Evolutionary conservation across 2,888 invertebrate species (phyloP).

Genomic region (Drosophila mimica): DNA sequence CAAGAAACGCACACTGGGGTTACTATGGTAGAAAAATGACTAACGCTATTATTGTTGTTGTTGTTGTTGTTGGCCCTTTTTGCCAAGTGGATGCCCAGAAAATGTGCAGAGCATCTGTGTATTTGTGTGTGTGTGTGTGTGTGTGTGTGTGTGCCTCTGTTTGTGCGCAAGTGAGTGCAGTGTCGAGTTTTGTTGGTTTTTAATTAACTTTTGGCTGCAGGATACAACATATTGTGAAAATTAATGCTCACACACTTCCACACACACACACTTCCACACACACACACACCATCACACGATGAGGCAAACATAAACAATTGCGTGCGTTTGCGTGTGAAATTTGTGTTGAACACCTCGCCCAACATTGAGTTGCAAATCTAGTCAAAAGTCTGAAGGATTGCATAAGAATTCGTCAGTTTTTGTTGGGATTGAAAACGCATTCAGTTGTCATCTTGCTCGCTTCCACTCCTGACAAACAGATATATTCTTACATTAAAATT

Average conservation of each 20-base stretch:
- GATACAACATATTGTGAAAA: slow-evolving; percentile 84
- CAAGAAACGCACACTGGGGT: slow-evolving; percentile 28
- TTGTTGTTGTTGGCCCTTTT: slow-evolving; percentile 43
- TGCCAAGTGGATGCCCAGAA: slow-evolving; percentile 46
- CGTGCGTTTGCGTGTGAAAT: slow-evolving; percentile 42
- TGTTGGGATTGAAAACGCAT: slow-evolving; percentile 18
- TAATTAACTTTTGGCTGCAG: slow-evolving; percentile 85
- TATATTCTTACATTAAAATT: background rate
- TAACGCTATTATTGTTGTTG: slow-evolving; percentile 27
- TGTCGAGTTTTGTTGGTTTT: slow-evolving; percentile 85
- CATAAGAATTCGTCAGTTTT: slow-evolving; percentile 25
- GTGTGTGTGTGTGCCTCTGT: slow-evolving; percentile 4
- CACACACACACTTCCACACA: slow-evolving; percentile 36
- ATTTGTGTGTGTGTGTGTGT: slow-evolving; percentile 16
- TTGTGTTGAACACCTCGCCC: slow-evolving; percentile 40
- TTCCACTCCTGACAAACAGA: slow-evolving; percentile 5
- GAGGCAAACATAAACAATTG: slow-evolving; percentile 56
- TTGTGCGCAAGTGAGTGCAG: slow-evolving; percentile 44
- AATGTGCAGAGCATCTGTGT: slow-evolving; percentile 2
- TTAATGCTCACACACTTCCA: slow-evolving; percentile 71
- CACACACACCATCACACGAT: slow-evolving; percentile 25
- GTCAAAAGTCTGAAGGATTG: slow-evolving; percentile 44
- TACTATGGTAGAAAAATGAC: slow-evolving; percentile 55
- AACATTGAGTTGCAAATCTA: slow-evolving; percentile 6
- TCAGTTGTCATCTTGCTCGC: slow-evolving; percentile 21